Evolutionary conservation across 2,113 vertebrate genomes (phyloP).

Genomic region (Lichenostomus cassidix): DNA sequence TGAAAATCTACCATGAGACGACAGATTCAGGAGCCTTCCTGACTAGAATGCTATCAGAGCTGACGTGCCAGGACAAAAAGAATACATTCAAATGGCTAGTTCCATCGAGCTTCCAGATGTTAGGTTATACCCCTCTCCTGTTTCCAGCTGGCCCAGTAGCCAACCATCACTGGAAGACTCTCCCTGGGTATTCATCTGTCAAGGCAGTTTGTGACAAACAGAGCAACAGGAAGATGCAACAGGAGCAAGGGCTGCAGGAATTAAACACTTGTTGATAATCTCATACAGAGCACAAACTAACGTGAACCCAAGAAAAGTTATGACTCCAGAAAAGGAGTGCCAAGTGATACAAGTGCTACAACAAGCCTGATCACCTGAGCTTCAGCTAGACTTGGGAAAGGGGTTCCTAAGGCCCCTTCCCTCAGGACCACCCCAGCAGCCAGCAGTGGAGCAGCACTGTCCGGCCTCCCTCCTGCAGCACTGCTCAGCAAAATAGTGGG

Average conservation of each 20-base stretch:
- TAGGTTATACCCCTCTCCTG: not conserved
- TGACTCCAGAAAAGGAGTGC: not conserved
- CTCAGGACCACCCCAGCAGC: not conserved
- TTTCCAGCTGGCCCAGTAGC: accelerated
- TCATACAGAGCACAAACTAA: not conserved
- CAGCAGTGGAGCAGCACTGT: not conserved
- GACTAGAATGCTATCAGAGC: not conserved
- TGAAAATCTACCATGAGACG: not conserved
- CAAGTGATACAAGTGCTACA: accelerated
- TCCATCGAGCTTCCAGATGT: not conserved
- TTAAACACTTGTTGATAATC: not conserved
- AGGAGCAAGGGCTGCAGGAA: not conserved
- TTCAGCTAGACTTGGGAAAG: not conserved
- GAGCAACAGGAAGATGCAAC: not conserved
- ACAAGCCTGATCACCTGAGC: not conserved
- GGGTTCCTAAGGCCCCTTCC: not conserved
- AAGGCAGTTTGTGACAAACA: not conserved
- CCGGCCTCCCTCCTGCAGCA: not conserved
- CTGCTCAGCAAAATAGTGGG: not conserved
- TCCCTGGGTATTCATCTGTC: not conserved
- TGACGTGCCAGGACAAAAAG: not conserved
- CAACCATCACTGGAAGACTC: not conserved
- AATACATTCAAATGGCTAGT: not conserved
- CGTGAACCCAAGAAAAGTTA: not conserved
- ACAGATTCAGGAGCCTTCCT: not conserved